Evolutionary conservation across 1,140 invertebrate species (phyloP).

Genomic region (Drosophila auraria): DNA sequence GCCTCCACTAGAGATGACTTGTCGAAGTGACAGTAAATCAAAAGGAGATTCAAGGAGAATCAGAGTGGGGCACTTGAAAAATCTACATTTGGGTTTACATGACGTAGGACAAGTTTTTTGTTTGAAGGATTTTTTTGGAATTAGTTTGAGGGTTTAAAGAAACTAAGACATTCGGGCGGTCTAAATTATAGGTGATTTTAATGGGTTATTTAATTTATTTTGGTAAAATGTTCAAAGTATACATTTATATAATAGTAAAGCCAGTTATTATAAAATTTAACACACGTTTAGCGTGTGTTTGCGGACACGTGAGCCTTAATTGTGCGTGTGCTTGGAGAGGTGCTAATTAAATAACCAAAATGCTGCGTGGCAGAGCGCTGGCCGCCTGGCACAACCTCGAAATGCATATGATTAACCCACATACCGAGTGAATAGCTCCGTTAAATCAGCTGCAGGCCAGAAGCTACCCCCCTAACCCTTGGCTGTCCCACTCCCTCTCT

Average conservation of each 20-base stretch:
- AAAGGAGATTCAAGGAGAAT: not conserved
- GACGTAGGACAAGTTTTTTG: not conserved
- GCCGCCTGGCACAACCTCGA: conserved; percentile 31
- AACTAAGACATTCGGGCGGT: too few relatives aligned
- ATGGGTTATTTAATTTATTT: not conserved
- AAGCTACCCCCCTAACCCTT: conserved; percentile 2
- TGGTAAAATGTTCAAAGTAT: not conserved
- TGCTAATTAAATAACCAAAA: conserved; percentile 76
- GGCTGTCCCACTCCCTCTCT: not conserved
- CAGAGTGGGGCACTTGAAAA: not conserved
- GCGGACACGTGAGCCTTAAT: conserved; percentile 29
- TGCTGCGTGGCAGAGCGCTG: conserved; percentile 41
- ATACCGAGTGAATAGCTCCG: conserved; percentile 30
- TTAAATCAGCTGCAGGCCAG: conserved; percentile 32
- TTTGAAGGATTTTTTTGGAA: too few relatives aligned
- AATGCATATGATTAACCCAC: conserved; percentile 75
- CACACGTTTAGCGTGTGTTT: conserved; percentile 22
- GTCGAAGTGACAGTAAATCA: conserved; percentile 42
- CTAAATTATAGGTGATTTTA: too few relatives aligned
- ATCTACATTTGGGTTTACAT: conserved; percentile 10
- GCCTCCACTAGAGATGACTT: conserved; percentile 32
- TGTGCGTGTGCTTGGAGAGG: conserved; percentile 15
- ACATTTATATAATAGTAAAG: not conserved
- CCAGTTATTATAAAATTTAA: not conserved
- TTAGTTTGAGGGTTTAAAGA: too few relatives aligned